Evolutionary conservation across 2,113 vertebrate species (phyloP).

Genomic region (Meles meles): DNA sequence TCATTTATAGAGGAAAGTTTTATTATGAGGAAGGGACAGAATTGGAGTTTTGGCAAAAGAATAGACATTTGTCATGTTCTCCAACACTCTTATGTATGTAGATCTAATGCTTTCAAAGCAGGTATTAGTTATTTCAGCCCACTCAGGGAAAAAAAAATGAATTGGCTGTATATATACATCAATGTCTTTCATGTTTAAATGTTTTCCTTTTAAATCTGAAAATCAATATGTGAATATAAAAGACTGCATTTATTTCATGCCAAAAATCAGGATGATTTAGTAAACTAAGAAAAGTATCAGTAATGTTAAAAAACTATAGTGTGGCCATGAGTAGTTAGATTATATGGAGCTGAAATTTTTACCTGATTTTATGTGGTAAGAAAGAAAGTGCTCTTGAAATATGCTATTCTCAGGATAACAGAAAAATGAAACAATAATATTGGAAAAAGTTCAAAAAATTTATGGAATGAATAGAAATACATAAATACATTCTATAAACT

Average conservation of each 20-base stretch:
- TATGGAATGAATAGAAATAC: not conserved
- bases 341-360: not conserved
- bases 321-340: not conserved
- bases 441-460: not conserved
- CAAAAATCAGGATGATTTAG: not conserved
- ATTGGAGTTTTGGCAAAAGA: not conserved
- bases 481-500: not conserved
- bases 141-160: not conserved
- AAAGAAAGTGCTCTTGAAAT: not conserved
- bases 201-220: not conserved
- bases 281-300: not conserved
- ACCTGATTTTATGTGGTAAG: not conserved
- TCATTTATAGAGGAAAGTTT: not conserved
- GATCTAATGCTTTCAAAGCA: conserved; percentile 1
- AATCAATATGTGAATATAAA: not conserved
- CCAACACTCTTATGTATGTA: not conserved
- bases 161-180: not conserved
- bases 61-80: not conserved
- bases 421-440: not conserved
- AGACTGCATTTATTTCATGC: not conserved
- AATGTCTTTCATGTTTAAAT: not conserved
- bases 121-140: not conserved
- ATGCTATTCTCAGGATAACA: not conserved
- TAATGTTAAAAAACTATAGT: not conserved
- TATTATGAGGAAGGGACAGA: not conserved